Evolutionary conservation across 1,140 invertebrate genomes (phyloP).

Genomic region (Pogonomyrmex barbatus): DNA sequence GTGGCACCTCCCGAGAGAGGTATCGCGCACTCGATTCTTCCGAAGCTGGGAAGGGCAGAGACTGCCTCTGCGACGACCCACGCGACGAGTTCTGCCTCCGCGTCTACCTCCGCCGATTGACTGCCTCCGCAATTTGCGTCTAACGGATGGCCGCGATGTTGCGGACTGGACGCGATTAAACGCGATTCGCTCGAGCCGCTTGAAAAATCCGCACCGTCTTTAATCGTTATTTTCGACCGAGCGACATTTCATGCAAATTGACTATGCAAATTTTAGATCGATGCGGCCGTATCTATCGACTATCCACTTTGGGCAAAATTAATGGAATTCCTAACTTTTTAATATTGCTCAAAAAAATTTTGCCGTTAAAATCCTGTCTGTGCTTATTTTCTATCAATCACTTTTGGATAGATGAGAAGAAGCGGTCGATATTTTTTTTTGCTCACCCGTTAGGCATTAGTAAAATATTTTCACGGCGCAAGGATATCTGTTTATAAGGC

Average conservation of each 20-base stretch:
- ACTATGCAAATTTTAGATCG: neutral
- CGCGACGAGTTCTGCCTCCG: constrained; percentile 72
- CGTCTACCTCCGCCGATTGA: constrained; percentile 46
- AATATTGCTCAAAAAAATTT: neutral
- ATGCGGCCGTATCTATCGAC: neutral
- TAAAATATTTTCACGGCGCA: constrained; percentile 66
- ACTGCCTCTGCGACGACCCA: constrained; percentile 76
- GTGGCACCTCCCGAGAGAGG: constrained; percentile 71
- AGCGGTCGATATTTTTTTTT: neutral
- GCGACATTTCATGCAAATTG: neutral
- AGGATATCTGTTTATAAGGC: constrained; percentile 76
- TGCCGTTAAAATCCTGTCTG: neutral
- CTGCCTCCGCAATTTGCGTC: constrained; percentile 68
- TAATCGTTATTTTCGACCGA: neutral
- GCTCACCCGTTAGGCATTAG: constrained; percentile 65
- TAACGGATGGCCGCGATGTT: constrained; percentile 69
- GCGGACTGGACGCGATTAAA: constrained; percentile 8
- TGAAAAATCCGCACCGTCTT: neutral
- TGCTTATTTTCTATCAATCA: neutral
- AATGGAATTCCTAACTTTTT: too few relatives aligned
- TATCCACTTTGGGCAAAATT: neutral
- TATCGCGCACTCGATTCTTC: constrained; percentile 67
- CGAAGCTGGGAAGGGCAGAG: constrained; percentile 71
- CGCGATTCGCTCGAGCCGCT: neutral
- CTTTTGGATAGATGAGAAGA: neutral